Evolutionary conservation across 2,113 vertebrate species (phyloP).

Genomic region (Tragulus kanchil): DNA sequence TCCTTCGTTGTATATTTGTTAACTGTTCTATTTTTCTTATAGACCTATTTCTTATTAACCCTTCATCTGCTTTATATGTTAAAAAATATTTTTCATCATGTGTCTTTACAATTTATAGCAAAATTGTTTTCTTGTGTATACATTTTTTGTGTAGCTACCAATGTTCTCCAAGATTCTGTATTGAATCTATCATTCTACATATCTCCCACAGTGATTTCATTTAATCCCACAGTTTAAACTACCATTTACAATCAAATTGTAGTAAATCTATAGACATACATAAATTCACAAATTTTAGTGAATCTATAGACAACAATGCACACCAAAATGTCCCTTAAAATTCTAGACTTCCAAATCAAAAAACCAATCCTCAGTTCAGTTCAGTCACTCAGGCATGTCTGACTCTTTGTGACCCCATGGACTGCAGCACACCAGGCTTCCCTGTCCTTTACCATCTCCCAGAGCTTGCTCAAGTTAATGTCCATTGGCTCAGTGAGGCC

Average conservation of each 20-base stretch:
- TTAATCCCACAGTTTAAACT: neutral
- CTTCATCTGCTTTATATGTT: neutral
- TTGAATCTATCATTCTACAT: neutral
- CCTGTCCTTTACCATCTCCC: too few species aligned
- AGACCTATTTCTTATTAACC: slow-evolving; percentile 1
- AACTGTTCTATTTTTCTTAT: neutral
- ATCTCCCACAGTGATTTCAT: neutral
- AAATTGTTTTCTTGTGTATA: neutral
- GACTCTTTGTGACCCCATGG: too few species aligned
- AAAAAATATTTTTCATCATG: slow-evolving; percentile 9
- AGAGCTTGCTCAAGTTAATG: too few species aligned
- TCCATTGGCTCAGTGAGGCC: too few species aligned
- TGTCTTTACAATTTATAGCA: neutral
- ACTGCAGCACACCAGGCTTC: too few species aligned
- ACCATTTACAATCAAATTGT: neutral
- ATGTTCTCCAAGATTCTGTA: neutral
- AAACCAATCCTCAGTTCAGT: neutral
- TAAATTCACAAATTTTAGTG: neutral
- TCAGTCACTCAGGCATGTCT: too few species aligned
- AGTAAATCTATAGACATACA: neutral
- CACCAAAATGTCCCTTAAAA: neutral
- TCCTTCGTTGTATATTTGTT: neutral
- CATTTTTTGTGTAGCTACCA: neutral
- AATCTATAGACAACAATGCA: neutral
- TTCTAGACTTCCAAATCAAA: slow-evolving; percentile 43